phyloP scores from a whole-genome alignment of 1,140 invertebrate species.

The Drosophila littoralis region DNA sequence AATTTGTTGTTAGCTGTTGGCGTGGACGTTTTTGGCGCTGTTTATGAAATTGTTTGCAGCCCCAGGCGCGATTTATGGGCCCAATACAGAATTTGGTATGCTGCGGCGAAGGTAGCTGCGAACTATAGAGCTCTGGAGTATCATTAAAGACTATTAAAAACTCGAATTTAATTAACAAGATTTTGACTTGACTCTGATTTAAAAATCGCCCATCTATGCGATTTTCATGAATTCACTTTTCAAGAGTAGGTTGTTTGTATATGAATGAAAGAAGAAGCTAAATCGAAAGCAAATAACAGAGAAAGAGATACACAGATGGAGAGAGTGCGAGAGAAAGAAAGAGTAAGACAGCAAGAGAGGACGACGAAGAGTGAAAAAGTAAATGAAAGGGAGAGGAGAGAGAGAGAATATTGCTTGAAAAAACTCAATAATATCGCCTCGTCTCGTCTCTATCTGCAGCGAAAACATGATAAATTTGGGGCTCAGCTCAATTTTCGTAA shows the following conservation, averaged over 20 bases:
- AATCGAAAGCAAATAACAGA: too few relatives aligned
- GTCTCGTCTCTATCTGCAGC: neutral
- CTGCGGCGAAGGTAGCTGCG: conserved; percentile 8
- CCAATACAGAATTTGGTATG: conserved; percentile 7
- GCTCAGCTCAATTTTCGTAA: conserved; percentile 25
- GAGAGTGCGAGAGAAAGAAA: neutral
- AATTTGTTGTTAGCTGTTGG: conserved; percentile 79
- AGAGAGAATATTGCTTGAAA: too few relatives aligned
- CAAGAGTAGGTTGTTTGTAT: too few relatives aligned
- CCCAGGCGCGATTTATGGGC: conserved; percentile 52
- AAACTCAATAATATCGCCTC: neutral
- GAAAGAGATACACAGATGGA: too few relatives aligned
- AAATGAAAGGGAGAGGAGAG: neutral
- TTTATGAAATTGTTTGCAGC: conserved; percentile 73
- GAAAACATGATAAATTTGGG: neutral
- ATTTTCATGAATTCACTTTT: too few relatives aligned
- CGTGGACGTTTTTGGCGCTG: conserved; percentile 55
- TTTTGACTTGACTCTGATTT: too few relatives aligned
- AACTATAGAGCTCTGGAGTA: neutral
- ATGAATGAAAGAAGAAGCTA: too few relatives aligned
- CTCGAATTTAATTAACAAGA: too few relatives aligned
- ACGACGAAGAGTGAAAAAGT: too few relatives aligned
- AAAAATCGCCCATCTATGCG: too few relatives aligned
- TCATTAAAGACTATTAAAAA: neutral
- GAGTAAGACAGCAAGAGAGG: too few relatives aligned